Evolutionary conservation across 2,797 vertebrate genomes (phyloP).

Genomic region (Chiroxiphia lanceolata): DNA sequence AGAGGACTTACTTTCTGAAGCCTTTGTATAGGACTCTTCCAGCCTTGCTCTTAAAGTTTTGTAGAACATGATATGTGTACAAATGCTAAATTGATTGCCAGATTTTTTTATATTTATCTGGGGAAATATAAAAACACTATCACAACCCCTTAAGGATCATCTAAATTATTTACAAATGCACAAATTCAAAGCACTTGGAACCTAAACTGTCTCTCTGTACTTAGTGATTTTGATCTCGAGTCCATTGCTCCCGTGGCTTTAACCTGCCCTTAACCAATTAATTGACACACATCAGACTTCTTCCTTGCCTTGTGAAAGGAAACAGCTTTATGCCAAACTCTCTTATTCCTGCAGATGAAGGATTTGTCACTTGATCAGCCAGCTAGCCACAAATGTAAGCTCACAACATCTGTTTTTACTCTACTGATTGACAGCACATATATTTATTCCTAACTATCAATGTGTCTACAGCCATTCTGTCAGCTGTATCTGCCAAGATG

Average conservation of each 20-base stretch:
- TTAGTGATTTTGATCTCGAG: background rate
- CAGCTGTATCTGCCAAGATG: background rate
- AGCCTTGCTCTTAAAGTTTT: background rate
- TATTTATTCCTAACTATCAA: background rate
- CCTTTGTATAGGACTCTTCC: background rate
- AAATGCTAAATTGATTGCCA: background rate
- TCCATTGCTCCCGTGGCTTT: background rate
- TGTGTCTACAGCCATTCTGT: background rate
- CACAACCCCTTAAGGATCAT: background rate
- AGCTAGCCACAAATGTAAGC: background rate
- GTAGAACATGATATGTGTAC: background rate
- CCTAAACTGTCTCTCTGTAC: background rate
- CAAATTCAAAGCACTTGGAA: background rate
- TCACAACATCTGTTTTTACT: background rate
- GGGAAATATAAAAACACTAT: background rate
- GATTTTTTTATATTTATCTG: background rate
- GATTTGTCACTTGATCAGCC: background rate
- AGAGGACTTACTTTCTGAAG: background rate
- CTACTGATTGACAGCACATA: background rate
- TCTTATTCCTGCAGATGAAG: background rate
- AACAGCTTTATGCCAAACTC: background rate
- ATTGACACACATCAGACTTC: background rate
- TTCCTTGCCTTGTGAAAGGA: background rate
- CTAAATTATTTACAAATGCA: background rate
- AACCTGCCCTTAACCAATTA: background rate